phyloP scores from a whole-genome alignment of 1,140 invertebrate species.

The Drosophila tristis region DNA sequence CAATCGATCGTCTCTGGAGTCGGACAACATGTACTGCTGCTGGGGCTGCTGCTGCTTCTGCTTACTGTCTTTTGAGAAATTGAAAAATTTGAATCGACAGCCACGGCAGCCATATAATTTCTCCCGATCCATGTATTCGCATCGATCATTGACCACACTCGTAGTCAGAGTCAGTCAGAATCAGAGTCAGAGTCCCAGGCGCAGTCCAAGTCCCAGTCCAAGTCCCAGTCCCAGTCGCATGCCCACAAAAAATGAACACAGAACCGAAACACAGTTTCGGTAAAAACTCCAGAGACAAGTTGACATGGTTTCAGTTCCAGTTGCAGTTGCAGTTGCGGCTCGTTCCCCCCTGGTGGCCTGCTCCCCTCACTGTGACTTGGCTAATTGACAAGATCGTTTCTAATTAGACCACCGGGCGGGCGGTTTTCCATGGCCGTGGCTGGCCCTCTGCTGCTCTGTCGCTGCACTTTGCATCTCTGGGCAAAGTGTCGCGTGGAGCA shows the following conservation, averaged over 20 bases:
- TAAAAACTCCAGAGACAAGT: slow-evolving; percentile 50
- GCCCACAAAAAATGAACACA: slow-evolving; percentile 10
- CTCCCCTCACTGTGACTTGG: background rate
- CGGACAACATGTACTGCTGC: slow-evolving; percentile 68
- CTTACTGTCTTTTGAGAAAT: slow-evolving; percentile 45
- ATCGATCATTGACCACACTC: slow-evolving; percentile 58
- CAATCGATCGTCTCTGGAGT: slow-evolving; percentile 14
- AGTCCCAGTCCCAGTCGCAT: no score
- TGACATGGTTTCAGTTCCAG: slow-evolving; percentile 44
- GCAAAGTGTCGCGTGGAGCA: slow-evolving; percentile 48
- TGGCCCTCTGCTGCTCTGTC: no score
- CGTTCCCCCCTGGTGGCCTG: slow-evolving; percentile 16
- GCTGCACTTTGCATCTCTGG: slow-evolving; percentile 55
- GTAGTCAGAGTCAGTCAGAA: no score
- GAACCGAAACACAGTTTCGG: slow-evolving; percentile 24
- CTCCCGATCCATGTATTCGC: slow-evolving; percentile 66
- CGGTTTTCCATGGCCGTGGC: background rate
- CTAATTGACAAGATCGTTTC: slow-evolving; percentile 83
- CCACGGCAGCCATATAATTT: slow-evolving; percentile 62
- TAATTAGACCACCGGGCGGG: slow-evolving; percentile 79
- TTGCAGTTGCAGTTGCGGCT: slow-evolving; percentile 4
- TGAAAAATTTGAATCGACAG: slow-evolving; percentile 78
- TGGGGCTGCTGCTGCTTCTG: background rate
- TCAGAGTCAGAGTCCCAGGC: no score
- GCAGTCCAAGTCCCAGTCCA: no score